Evolutionary conservation across 2,113 vertebrate species (phyloP).

Genomic region (Ochotona princeps): DNA sequence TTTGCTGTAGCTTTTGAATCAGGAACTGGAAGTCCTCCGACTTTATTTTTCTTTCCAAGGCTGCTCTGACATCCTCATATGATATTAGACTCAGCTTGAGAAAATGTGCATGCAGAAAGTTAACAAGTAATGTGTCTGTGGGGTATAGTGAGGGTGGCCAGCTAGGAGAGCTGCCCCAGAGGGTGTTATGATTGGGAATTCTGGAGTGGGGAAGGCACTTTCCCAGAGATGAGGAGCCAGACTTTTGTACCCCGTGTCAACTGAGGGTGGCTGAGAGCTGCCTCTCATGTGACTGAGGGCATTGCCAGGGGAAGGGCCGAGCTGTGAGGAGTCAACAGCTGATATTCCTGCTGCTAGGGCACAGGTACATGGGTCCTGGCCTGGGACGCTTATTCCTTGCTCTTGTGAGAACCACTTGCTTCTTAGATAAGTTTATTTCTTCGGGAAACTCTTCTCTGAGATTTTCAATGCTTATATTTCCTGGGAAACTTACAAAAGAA

Average conservation of each 20-base stretch:
- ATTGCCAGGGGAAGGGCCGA: neutral
- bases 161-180: neutral
- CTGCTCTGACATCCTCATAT: neutral
- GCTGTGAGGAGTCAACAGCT: neutral
- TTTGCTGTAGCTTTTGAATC: slow-evolving; percentile 35
- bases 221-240: neutral
- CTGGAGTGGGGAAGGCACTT: neutral
- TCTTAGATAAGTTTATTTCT: neutral
- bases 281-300: neutral
- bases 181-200: neutral
- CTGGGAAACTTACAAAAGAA: neutral
- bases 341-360: neutral
- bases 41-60: neutral
- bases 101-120: neutral
- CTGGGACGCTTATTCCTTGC: neutral
- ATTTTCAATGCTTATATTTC: slow-evolving; percentile 21
- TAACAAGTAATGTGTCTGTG: neutral
- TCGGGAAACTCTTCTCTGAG: neutral
- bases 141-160: neutral
- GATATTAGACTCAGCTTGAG: neutral
- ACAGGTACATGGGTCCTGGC: neutral
- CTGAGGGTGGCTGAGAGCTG: neutral
- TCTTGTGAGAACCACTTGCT: neutral
- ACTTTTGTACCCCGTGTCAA: neutral
- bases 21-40: neutral